Base-by-base conservation (phyloP, 2,797 vertebrate species). In the Chloroceryle amazona region DNA sequence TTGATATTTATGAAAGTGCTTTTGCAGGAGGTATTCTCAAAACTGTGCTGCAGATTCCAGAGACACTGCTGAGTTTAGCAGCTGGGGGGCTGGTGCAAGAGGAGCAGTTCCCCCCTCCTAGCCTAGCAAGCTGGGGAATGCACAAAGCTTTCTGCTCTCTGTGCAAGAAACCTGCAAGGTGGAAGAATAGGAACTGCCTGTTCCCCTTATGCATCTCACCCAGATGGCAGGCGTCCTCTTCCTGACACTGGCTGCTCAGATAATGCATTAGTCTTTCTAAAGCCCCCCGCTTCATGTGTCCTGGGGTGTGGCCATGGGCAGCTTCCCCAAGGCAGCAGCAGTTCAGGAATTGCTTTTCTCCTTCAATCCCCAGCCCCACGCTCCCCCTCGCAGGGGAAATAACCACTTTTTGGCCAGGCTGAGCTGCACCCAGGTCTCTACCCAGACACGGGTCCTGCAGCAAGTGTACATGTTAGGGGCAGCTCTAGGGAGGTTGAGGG, bases 381-480 rank as follows among this genome's bases (percentile, higher is more conserved):
- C 9, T 52, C 42, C 65, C n/a, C 33, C 18, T 10, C 5, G 23
- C 2, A 0, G 11, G 41, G 22, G 10, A 15, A 39, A 28, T 0
- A 13, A 11, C 29, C 1, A 3, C 57, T 35, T 71, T 47, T 39
- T 13, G 42, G 28, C 33, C 28, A 33, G 18, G 23, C 78, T 1
- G 15, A 13, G n/a, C 4, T 31, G 6, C 18, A 2, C 0, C 2
- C 28, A 33, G 41, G 26, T 42, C 22, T n/a, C 33, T 19, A 5
- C 26, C 18, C 49, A 1, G 1, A n/a, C 16, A 9, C 29, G 9
- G 35, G n/a, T 44, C n/a, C n/a, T 33, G 18, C 55, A 46, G 42
- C 28, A 51, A 21, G 31, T 1, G 13, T 2, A 9, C 1, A 0
- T 6, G 21, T 13, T 4, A 4, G 55, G 16, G 26, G 28, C 63